phyloP scores from a whole-genome alignment of 2,113 vertebrate genomes.

The Tinamus guttatus region DNA sequence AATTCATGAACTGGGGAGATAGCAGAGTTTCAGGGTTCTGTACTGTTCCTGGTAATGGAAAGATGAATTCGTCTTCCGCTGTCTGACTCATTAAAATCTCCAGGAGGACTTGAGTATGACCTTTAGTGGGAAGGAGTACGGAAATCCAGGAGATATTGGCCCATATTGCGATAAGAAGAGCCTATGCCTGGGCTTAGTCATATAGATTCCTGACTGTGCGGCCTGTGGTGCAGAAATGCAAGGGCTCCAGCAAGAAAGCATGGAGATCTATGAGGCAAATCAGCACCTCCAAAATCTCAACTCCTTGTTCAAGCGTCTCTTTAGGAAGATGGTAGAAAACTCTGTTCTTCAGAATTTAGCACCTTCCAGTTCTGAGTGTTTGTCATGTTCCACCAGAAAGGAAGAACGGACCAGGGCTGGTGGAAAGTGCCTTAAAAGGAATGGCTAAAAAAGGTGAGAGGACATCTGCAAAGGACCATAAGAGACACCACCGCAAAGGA shows the following conservation, averaged over 20 bases:
- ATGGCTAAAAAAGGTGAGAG: background rate
- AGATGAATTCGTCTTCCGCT: conserved; percentile 51
- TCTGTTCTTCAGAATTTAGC: background rate
- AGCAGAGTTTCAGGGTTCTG: background rate
- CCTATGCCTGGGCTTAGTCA: background rate
- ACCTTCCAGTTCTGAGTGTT: background rate
- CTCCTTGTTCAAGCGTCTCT: background rate
- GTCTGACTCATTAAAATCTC: conserved; percentile 52
- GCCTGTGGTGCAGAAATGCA: background rate
- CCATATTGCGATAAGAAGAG: background rate
- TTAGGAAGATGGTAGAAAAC: background rate
- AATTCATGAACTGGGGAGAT: background rate
- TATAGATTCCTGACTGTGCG: background rate
- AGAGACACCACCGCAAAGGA: background rate
- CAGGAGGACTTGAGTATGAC: background rate
- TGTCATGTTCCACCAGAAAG: background rate
- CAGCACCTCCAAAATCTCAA: background rate
- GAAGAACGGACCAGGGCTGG: background rate
- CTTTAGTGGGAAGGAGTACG: background rate
- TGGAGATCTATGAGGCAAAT: background rate
- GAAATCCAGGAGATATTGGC: background rate
- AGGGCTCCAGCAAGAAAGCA: background rate
- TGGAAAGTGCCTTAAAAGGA: background rate
- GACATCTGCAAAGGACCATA: background rate
- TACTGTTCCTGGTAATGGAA: background rate